Evolutionary conservation across 2,797 vertebrate genomes (phyloP), one percentile per base, ranked within the genome.

Genomic region (Podarcis lilfordi): DNA sequence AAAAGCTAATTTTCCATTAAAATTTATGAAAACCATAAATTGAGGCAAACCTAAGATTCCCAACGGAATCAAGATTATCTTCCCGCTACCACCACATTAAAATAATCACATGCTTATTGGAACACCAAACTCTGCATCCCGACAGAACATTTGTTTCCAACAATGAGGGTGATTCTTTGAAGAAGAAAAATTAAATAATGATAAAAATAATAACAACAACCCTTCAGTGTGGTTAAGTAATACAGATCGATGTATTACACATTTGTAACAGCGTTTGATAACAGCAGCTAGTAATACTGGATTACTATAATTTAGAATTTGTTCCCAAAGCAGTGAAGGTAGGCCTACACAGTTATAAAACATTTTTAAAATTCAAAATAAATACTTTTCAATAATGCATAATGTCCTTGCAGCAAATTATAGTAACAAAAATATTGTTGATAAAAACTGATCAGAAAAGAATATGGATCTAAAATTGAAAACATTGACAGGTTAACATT

Each of bases 11-110:
- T 97, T 96, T 95, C 96, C 97, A 97, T 96, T 97, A 97, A 94
- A 89, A 97, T 97, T 97, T 97, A 97, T 96, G 97, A 97, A 97
- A 97, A 97, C 95, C 96, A 97, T 95, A 96, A 97, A 96, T 95
- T 96, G 95, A 96, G 96, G 95, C 95, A 96, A 97, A 97, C 95
- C 96, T 96, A 97, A 98, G 97, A 98, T 98, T 97, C 96, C 96
- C 96, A 98, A 97, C 95, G 97, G 97, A 97, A 97, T 97, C 97
- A 97, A 97, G 97, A 97, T 98, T 96, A 97, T 97, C 97, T 98
- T 97, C 96, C 97, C 96, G 96, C 97, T 96, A 97, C 96, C 96
- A 96, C 97, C 97, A 96, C 96, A 96, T 95, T 96, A 96, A 96
- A 95, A 96, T 95, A 97, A 97, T 96, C 96, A 96, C 96, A 97